phyloP scores from a whole-genome alignment of 2,888 invertebrate genomes.

The Conops quadrifasciatus region DNA sequence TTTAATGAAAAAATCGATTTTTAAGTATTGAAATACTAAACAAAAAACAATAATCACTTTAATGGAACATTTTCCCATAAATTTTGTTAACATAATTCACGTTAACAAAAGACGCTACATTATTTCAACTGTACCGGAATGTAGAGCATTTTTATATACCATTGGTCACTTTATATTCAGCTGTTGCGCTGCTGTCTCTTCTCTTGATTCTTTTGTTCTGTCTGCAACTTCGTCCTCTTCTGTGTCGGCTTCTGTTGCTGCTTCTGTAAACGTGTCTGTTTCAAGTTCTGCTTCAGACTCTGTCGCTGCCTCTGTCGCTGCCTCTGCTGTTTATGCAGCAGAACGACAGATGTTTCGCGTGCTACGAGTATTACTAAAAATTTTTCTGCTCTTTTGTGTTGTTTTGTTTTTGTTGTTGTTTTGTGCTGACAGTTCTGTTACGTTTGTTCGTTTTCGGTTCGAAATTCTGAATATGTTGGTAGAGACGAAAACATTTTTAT shows the following conservation, averaged over 20 bases:
- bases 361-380: conserved; percentile 29
- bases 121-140: no score
- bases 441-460: conserved; percentile 24
- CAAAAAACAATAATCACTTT: conserved; percentile 16
- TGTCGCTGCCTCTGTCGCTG: no score
- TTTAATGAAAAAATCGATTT: no score
- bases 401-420: conserved; percentile 12
- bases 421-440: conserved; percentile 15
- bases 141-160: no score
- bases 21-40: no score
- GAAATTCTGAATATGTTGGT: not conserved
- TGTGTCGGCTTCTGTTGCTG: conserved; percentile 5
- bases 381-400: conserved; percentile 7
- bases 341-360: conserved; percentile 45
- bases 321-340: conserved; percentile 27
- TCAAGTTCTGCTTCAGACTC: no score
- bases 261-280: not conserved
- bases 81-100: no score
- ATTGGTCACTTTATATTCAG: no score
- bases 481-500: not conserved
- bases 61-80: no score
- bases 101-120: no score
- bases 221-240: no score
- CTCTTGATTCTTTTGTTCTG: not conserved
- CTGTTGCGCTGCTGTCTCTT: not conserved